Base-by-base conservation (phyloP, 2,888 invertebrate genomes). In the Phragmatobia fuliginosa region DNA sequence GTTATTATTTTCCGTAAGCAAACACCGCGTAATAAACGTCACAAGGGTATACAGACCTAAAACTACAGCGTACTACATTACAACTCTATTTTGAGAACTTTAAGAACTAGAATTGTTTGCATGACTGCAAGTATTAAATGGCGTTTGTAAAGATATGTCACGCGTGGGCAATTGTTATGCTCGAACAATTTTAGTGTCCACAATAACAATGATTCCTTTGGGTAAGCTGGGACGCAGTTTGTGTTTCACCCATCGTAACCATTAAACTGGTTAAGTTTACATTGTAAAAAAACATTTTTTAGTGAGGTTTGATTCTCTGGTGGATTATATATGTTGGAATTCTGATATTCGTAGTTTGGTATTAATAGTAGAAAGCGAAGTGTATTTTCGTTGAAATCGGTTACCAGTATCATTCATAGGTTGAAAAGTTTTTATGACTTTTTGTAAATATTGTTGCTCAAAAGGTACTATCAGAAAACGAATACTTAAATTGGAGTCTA, bases 161-260 rank as follows among this genome's bases (percentile, higher is more conserved):
- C 81, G 91, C 85, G 79, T 84, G 85, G 83, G 82, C 79, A 79
- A 83, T 82, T 85, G 88, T 83, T 85, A 87, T 86, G 91, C 87
- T 88, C 88, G 84, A 90, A 85, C 86, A 81, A 88, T 83, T 91
- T 90, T 86, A 89, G 87, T 88, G 85, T 78, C 85, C 86, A 85
- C 88, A 85, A 84, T 85, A 83, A 85, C 87, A 86, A 86, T 85
- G 84, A 84, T 86, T 88, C 88, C 86, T 88, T 85, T 82, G 84
- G 84, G 85, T 82, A 61, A 62, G 70, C 71, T 72, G 67, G 72
- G 63, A 60, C 60, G 66, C 70, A 68, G 66, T 81, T 82, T 75
- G 74, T 75, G 65, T n/a, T 70, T 69, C 62, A 70, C 56, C 65
- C 33, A 69, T 70, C 49, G 62, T 64, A 68, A 61, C 68, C 73